A percentile compares a stretch with the other conserved stretches of the same genome.
phyloP scores from a whole-genome alignment of 2,797 vertebrate genomes.

The Oreochromis grahami region DNA sequence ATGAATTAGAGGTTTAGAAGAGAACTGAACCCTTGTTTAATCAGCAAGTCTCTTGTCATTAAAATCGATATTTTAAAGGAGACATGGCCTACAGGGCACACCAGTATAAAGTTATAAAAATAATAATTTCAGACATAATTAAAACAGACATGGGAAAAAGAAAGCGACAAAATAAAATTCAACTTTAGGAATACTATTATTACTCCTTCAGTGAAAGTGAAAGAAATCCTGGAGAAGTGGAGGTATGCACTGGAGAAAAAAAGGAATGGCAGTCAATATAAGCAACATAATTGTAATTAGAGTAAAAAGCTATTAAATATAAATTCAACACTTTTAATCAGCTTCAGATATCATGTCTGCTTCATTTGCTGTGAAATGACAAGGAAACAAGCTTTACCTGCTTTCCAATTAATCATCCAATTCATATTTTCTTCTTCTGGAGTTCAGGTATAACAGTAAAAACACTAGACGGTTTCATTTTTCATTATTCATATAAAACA shows the following conservation, averaged over 20 bases:
- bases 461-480: background rate
- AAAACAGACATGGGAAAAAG: background rate
- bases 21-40: background rate
- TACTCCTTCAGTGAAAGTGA: background rate
- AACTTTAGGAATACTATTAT: background rate
- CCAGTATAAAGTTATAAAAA: background rate
- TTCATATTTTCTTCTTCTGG: background rate
- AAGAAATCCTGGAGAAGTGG: background rate
- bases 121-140: background rate
- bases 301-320: background rate
- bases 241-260: background rate
- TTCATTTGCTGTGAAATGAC: background rate
- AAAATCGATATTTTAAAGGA: background rate
- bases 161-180: background rate
- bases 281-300: background rate
- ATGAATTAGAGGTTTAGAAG: background rate
- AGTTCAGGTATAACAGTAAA: background rate
- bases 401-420: background rate
- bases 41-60: background rate
- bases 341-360: background rate
- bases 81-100: background rate
- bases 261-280: background rate
- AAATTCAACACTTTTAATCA: background rate
- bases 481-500: background rate
- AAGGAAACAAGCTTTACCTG: background rate